A percentile compares a stretch with the other conserved stretches of the same genome.
These are phyloP conservation scores for Cyclargus thomasi DNA, from an alignment of 1,140 invertebrate species.

Conservation along the genomic window DNA sequence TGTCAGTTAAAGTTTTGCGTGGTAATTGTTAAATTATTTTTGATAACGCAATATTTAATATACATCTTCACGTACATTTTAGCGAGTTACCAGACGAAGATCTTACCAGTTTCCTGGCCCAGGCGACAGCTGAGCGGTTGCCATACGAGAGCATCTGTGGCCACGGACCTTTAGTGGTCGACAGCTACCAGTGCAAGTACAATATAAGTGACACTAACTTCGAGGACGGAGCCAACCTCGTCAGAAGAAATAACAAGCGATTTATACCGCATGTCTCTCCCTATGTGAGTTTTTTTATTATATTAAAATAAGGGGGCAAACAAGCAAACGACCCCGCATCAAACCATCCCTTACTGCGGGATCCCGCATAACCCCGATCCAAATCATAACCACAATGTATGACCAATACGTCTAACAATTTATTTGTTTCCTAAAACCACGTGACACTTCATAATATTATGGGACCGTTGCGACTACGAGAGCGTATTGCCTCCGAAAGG, in stretches of 20 bases:
- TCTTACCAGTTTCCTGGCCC: slow-evolving; percentile 35
- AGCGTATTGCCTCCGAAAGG: too few species aligned
- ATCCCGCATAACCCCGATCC: slow-evolving; percentile 6
- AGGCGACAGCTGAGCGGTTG: slow-evolving; percentile 28
- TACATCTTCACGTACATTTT: slow-evolving; percentile 20
- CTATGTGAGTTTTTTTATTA: slow-evolving; percentile 45
- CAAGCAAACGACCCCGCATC: too few species aligned
- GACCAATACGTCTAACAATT: too few species aligned
- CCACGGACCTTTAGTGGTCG: slow-evolving; percentile 39
- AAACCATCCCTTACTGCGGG: too few species aligned
- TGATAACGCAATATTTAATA: too few species aligned
- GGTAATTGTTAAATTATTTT: too few species aligned
- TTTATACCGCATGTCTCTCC: slow-evolving; percentile 57
- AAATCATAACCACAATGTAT: too few species aligned
- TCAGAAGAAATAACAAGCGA: slow-evolving; percentile 37
- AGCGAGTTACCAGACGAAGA: slow-evolving; percentile 35
- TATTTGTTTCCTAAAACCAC: too few species aligned
- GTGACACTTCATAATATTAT: too few species aligned
- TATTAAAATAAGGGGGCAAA: too few species aligned
- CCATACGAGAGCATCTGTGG: slow-evolving; percentile 65
- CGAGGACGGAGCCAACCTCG: slow-evolving; percentile 26
- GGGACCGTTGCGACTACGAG: too few species aligned
- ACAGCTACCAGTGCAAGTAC: slow-evolving; percentile 34
- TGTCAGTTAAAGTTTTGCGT: too few species aligned
- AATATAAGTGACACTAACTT: slow-evolving; percentile 21